These are phyloP conservation scores for Gopherus flavomarginatus DNA, from an alignment of 2,113 vertebrate species.

Conservation along the genomic window DNA sequence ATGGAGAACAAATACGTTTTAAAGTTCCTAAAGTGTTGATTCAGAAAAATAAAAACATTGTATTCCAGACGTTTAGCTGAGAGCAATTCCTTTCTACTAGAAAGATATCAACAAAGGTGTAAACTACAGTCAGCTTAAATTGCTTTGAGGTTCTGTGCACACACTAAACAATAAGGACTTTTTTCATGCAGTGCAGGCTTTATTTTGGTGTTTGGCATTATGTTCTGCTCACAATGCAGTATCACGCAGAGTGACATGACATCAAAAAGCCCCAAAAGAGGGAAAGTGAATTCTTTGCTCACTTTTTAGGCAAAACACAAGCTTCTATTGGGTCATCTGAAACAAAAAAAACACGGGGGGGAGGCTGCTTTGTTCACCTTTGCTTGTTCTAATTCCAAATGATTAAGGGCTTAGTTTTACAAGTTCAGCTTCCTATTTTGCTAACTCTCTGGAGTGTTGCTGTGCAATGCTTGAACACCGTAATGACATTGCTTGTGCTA, in stretches of 20 bases:
- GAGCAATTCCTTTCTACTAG: neutral
- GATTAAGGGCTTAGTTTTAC: conserved; percentile 39
- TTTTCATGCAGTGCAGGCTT: neutral
- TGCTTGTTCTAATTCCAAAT: conserved; percentile 29
- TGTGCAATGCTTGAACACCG: neutral
- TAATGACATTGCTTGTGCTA: neutral
- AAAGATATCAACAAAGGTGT: neutral
- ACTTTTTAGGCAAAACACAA: neutral
- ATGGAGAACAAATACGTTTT: neutral
- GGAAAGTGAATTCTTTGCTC: neutral
- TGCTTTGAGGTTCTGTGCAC: neutral
- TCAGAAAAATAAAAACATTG: neutral
- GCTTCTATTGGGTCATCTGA: neutral
- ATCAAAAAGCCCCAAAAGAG: neutral
- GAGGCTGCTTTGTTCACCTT: neutral
- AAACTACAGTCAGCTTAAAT: neutral
- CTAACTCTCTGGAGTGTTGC: neutral
- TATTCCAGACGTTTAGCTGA: neutral
- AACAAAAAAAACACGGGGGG: neutral
- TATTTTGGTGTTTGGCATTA: neutral
- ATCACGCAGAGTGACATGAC: neutral
- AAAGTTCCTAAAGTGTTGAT: neutral
- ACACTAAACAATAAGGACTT: neutral
- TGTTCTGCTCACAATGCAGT: neutral
- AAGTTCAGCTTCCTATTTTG: conserved; percentile 10